Evolutionary conservation across 2,113 vertebrate species (phyloP).

Genomic region (Epinephelus lanceolatus): DNA sequence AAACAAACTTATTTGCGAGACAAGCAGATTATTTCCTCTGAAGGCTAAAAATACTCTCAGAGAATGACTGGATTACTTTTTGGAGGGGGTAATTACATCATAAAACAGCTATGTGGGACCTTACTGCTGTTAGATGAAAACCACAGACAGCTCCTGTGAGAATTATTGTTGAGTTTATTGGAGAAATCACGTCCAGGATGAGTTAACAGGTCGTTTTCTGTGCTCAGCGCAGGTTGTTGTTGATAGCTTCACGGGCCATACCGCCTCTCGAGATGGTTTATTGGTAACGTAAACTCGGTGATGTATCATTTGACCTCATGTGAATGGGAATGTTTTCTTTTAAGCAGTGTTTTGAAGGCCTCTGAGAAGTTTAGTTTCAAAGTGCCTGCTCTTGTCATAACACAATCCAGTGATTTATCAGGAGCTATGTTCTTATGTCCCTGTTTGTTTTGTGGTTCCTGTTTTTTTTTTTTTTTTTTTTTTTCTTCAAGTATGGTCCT

Average conservation of each 20-base stretch:
- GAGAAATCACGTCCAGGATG: constrained; percentile 42
- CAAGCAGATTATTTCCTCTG: constrained; percentile 30
- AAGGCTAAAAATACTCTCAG: constrained; percentile 23
- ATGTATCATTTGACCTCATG: constrained; percentile 72
- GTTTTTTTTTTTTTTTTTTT: background rate
- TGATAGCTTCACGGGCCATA: constrained; percentile 26
- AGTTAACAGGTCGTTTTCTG: constrained; percentile 27
- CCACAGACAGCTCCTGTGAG: constrained; percentile 40
- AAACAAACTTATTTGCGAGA: constrained; percentile 30
- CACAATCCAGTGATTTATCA: constrained; percentile 73
- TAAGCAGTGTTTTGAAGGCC: constrained; percentile 60
- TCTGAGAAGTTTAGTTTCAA: constrained; percentile 72
- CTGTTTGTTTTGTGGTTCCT: constrained; percentile 56
- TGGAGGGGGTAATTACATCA: background rate
- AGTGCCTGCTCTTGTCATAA: constrained; percentile 79
- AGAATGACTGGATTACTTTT: constrained; percentile 1
- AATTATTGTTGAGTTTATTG: constrained; percentile 41
- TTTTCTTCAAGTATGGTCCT: constrained; percentile 34
- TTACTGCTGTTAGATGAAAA: constrained; percentile 39
- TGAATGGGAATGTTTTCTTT: constrained; percentile 80
- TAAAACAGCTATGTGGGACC: constrained; percentile 25
- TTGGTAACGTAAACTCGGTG: constrained; percentile 66
- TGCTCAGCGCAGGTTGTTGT: background rate
- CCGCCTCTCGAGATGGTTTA: constrained; percentile 73
- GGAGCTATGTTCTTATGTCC: constrained; percentile 39